Conservation (phyloP, 2,113 vertebrate species). For the Neogobius melanostomus region DNA sequence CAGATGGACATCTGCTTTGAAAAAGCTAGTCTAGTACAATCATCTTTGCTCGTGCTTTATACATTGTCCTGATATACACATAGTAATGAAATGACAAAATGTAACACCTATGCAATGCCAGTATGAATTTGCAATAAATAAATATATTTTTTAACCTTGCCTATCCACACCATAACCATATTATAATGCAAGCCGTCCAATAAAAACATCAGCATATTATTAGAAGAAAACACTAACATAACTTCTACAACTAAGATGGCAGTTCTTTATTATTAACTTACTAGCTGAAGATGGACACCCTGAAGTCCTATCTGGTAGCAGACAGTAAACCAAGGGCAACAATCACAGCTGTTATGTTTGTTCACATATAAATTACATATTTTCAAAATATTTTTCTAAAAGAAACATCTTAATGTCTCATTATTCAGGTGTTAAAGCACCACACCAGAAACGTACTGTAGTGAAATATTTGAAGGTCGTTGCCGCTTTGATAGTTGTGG, state of each 20-base stretch:
- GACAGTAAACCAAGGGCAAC: neutral
- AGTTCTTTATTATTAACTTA: neutral
- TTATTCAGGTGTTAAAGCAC: neutral
- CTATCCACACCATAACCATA: too few relatives aligned
- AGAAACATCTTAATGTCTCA: neutral
- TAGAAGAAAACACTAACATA: too few relatives aligned
- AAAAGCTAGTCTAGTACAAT: too few relatives aligned
- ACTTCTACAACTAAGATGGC: too few relatives aligned
- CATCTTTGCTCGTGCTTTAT: too few relatives aligned
- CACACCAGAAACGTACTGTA: neutral
- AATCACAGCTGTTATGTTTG: neutral
- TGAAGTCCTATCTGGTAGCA: neutral
- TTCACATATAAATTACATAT: neutral
- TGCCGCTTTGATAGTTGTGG: neutral
- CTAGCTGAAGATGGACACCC: neutral
- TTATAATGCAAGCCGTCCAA: too few relatives aligned
- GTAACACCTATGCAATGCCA: neutral
- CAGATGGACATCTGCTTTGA: too few relatives aligned
- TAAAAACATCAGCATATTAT: too few relatives aligned
- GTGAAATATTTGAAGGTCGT: neutral
- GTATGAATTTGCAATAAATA: neutral
- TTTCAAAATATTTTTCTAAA: too few relatives aligned
- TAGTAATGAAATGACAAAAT: neutral
- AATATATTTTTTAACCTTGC: too few relatives aligned
- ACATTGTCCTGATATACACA: neutral